Percentiles rank a stretch among this genome's conserved stretches.
Conservation (phyloP, 2,888 invertebrate species). For the Shargacucullia verbasci region DNA sequence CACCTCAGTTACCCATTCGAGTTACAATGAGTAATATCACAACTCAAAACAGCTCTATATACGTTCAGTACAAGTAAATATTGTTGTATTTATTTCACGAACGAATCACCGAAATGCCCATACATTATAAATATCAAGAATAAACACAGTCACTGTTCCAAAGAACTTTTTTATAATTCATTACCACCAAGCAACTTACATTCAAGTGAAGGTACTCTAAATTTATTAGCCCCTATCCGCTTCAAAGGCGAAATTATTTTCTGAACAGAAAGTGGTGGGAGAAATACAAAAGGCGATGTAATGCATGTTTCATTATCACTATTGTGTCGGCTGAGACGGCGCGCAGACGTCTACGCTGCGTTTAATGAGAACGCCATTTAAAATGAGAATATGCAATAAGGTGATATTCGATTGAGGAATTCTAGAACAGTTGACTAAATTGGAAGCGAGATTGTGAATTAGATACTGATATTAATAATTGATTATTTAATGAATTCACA, state of each 20-base stretch:
- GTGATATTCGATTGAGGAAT: conserved; percentile 72
- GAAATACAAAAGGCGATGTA: conserved; percentile 64
- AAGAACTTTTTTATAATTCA: conserved; percentile 49
- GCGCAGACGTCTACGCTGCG: conserved; percentile 73
- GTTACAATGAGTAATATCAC: too few relatives aligned
- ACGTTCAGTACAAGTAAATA: too few relatives aligned
- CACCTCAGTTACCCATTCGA: too few relatives aligned
- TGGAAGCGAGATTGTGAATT: conserved; percentile 3
- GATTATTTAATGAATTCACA: too few relatives aligned
- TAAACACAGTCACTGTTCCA: conserved; percentile 32
- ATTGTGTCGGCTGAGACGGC: conserved; percentile 68
- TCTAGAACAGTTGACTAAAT: conserved; percentile 18
- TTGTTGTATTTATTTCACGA: conserved; percentile 26
- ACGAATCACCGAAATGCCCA: conserved; percentile 17
- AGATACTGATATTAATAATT: conserved; percentile 13
- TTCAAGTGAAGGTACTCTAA: conserved; percentile 69
- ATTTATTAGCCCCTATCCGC: conserved; percentile 64
- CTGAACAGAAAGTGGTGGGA: conserved; percentile 57
- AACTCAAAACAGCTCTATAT: too few relatives aligned
- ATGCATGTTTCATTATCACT: conserved; percentile 80
- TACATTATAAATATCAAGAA: conserved; percentile 26
- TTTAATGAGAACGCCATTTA: conserved; percentile 70
- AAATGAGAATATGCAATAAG: conserved; percentile 78
- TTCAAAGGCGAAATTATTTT: conserved; percentile 73
- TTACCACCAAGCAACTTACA: conserved; percentile 38